Conservation (phyloP, 2,888 invertebrate species). For the Tetheella fluctuosa region DNA sequence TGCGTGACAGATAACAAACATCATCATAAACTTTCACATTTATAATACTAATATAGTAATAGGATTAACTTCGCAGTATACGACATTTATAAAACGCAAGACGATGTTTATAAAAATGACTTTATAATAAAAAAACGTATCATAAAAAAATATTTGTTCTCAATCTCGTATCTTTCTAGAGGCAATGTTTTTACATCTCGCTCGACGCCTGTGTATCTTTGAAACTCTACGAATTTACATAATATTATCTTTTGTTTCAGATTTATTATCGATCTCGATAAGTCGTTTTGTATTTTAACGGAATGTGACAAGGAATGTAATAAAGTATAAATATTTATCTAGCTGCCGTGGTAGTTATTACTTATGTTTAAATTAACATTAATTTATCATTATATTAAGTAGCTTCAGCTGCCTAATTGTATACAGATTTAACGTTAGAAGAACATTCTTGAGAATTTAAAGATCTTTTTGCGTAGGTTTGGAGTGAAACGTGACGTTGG, state of each 20-base stretch:
- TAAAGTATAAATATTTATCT: not conserved
- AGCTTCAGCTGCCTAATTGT: not conserved
- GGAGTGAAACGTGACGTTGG: not conserved
- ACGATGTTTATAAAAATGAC: too few species aligned
- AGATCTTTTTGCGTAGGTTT: not conserved
- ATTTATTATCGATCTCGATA: too few species aligned
- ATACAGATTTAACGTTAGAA: not conserved
- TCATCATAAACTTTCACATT: too few species aligned
- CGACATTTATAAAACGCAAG: too few species aligned
- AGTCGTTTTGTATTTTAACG: not conserved
- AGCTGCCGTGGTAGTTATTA: not conserved
- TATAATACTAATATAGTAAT: too few species aligned
- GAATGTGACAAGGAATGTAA: conserved; percentile 1
- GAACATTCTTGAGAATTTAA: not conserved
- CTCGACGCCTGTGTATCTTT: not conserved
- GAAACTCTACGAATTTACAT: not conserved
- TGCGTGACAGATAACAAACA: too few species aligned
- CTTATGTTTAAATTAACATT: not conserved
- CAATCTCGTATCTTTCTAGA: not conserved
- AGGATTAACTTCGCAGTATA: too few species aligned
- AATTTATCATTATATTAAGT: not conserved
- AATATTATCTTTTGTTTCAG: not conserved
- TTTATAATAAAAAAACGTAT: too few species aligned
- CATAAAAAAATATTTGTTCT: too few species aligned
- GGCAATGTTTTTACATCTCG: not conserved